phyloP scores from a whole-genome alignment of 2,113 vertebrate genomes.

The Coturnix japonica region DNA sequence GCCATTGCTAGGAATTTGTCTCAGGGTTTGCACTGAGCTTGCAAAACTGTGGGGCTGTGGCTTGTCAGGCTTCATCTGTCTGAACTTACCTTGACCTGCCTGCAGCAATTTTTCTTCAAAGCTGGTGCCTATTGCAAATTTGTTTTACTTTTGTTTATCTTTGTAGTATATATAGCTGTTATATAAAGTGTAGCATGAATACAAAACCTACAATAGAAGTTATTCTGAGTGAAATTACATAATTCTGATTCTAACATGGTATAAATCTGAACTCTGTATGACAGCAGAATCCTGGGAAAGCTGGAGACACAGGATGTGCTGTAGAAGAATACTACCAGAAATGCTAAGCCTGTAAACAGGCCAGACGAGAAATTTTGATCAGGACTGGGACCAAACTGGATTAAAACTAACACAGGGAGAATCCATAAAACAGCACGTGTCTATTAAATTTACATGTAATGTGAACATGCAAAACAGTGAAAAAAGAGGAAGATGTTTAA shows the following conservation, averaged over 20 bases:
- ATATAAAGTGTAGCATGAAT: background rate
- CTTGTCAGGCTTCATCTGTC: background rate
- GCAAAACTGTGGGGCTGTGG: accelerated
- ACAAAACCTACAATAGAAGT: background rate
- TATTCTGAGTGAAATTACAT: background rate
- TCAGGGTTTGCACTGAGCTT: background rate
- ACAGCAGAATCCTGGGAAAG: background rate
- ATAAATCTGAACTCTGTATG: background rate
- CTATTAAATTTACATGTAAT: background rate
- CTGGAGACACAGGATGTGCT: background rate
- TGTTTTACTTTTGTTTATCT: background rate
- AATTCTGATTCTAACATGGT: background rate
- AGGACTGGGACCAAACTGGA: background rate
- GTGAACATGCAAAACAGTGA: background rate
- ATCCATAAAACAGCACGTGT: background rate
- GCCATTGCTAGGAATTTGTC: background rate
- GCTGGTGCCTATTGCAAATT: background rate
- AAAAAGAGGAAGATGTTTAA: background rate
- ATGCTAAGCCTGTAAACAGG: background rate
- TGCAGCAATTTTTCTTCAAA: background rate
- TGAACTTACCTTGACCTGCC: background rate
- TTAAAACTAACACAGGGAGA: background rate
- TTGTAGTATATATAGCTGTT: background rate
- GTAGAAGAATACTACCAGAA: background rate
- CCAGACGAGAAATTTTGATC: background rate